Percentiles rank a stretch among this genome's conserved stretches.
These are phyloP conservation scores for Aradophagus sp. DNA, from an alignment of 1,140 invertebrate species.

Conservation along the genomic window DNA sequence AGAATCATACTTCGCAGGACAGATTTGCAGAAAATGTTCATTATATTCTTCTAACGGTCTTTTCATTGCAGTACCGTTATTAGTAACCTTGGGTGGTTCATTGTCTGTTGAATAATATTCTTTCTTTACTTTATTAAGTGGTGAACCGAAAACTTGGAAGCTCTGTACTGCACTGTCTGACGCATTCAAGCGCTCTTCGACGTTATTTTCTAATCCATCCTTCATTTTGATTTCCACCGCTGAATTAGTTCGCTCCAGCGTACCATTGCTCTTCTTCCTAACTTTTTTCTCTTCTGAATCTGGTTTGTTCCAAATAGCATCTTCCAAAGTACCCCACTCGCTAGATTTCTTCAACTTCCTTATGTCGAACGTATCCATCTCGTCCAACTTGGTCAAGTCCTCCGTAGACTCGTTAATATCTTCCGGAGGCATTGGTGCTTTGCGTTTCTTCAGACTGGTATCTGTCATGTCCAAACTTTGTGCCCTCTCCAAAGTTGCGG, in stretches of 20 bases:
- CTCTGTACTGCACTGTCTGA: slow-evolving; percentile 51
- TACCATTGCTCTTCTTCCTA: slow-evolving; percentile 62
- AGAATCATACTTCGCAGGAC: slow-evolving; percentile 33
- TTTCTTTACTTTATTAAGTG: too few species aligned
- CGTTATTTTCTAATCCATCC: slow-evolving; percentile 32
- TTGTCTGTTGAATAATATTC: too few species aligned
- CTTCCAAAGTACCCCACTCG: slow-evolving; percentile 85
- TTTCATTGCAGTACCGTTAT: slow-evolving; percentile 65
- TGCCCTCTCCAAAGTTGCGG: slow-evolving; percentile 83
- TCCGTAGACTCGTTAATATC: slow-evolving; percentile 78
- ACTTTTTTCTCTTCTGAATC: slow-evolving; percentile 49
- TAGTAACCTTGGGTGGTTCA: slow-evolving; percentile 65
- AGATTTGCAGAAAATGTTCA: slow-evolving; percentile 60
- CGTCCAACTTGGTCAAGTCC: slow-evolving; percentile 78
- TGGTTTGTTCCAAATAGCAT: slow-evolving; percentile 78
- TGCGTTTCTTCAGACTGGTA: slow-evolving; percentile 81
- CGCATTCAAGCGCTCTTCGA: slow-evolving; percentile 31
- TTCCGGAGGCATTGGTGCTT: slow-evolving; percentile 77
- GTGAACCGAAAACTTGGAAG: slow-evolving; percentile 65
- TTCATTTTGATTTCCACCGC: slow-evolving; percentile 65
- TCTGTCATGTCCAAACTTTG: slow-evolving; percentile 88
- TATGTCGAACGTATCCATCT: slow-evolving; percentile 80
- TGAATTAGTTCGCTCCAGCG: slow-evolving; percentile 64
- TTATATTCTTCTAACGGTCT: slow-evolving; percentile 64
- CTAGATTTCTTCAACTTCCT: slow-evolving; percentile 82